A percentile compares a stretch with the other conserved stretches of the same genome.
phyloP scores from a whole-genome alignment of 2,113 vertebrate genomes.

The Mobula hypostoma region DNA sequence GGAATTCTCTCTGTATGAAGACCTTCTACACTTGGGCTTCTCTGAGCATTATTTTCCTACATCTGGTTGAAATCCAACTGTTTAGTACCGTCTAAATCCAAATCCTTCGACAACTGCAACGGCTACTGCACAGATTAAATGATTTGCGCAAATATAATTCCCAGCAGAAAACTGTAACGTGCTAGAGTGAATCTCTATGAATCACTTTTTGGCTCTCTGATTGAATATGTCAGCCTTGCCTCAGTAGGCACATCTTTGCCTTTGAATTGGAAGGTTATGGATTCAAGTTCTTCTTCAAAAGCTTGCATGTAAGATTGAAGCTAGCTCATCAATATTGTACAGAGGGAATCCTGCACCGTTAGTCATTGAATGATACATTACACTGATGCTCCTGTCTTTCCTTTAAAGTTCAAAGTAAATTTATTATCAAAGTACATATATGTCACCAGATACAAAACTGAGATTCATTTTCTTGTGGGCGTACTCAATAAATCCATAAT shows the following conservation, averaged over 20 bases:
- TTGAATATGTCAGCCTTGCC: not conserved
- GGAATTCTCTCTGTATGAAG: not conserved
- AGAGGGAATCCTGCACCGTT: not conserved
- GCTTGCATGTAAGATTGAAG: not conserved
- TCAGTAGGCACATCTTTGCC: not conserved
- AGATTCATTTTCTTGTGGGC: no score
- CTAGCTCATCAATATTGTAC: not conserved
- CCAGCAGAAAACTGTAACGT: not conserved
- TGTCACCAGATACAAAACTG: no score
- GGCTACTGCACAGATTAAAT: not conserved
- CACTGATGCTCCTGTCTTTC: no score
- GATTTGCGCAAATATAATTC: not conserved
- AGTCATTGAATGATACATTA: not conserved
- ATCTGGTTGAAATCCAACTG: not conserved
- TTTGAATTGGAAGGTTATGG: not conserved
- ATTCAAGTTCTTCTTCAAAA: not conserved
- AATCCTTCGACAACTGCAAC: conserved; percentile 9
- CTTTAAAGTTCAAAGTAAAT: no score
- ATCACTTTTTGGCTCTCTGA: not conserved
- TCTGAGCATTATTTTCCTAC: not conserved
- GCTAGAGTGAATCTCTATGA: not conserved
- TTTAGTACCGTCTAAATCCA: not conserved
- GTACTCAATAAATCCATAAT: no score
- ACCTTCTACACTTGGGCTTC: not conserved
- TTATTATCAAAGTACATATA: no score